phyloP scores from a whole-genome alignment of 2,113 vertebrate species.

The Pampusana beccarii region DNA sequence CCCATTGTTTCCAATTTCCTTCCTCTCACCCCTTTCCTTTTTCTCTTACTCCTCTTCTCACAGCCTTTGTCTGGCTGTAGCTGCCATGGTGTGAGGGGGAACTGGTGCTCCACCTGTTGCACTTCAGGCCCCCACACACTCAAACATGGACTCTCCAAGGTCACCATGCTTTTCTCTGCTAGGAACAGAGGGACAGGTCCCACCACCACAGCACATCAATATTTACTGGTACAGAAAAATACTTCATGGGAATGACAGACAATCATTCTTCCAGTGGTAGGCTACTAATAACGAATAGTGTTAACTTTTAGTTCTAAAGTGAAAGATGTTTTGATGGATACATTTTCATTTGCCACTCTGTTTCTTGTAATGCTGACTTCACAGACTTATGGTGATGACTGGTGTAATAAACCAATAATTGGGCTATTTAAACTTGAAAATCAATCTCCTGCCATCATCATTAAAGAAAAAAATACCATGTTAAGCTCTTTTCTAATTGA shows the following conservation, averaged over 20 bases:
- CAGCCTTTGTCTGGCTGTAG: background rate
- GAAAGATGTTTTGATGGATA: background rate
- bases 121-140: background rate
- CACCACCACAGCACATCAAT: background rate
- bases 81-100: background rate
- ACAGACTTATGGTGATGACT: background rate
- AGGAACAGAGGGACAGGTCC: background rate
- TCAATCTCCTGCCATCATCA: background rate
- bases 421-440: background rate
- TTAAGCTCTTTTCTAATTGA: conserved; percentile 7
- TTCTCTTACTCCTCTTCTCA: background rate
- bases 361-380: background rate
- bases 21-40: too few species aligned
- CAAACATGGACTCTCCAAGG: background rate
- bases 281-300: background rate
- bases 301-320: background rate
- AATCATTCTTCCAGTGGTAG: background rate
- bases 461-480: background rate
- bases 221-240: background rate
- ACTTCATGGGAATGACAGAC: rapidly evolving
- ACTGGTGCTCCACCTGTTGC: background rate
- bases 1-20: background rate
- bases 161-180: rapidly evolving
- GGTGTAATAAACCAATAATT: background rate
- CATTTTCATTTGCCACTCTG: background rate